These are phyloP conservation scores for Apamea anceps DNA, from an alignment of 2,888 invertebrate genomes.

Conservation along the genomic window DNA sequence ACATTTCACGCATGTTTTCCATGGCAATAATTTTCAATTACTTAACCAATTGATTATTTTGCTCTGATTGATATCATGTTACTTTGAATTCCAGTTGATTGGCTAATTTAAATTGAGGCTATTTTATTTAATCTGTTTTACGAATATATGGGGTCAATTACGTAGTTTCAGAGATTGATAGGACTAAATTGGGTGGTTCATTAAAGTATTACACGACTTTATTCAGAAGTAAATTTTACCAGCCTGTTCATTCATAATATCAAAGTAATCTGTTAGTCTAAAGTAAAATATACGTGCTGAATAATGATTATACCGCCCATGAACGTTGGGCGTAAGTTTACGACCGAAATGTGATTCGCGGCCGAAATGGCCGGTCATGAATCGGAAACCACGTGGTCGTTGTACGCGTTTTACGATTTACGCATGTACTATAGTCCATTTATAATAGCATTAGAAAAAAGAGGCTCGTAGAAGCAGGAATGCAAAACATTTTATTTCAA, in stretches of 20 bases:
- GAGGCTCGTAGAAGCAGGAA: too few relatives aligned
- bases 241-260: neutral
- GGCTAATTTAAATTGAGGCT: neutral
- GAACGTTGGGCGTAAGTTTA: neutral
- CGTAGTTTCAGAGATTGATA: neutral
- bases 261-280: neutral
- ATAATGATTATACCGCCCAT: neutral
- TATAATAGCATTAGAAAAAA: too few relatives aligned
- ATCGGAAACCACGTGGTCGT: conserved; percentile 1
- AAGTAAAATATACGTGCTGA: neutral
- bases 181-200: neutral
- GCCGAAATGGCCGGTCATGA: neutral
- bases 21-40: neutral
- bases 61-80: neutral
- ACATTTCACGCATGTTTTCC: neutral
- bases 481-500: too few relatives aligned
- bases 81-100: neutral
- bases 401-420: too few relatives aligned
- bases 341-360: neutral
- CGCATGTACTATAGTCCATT: too few relatives aligned
- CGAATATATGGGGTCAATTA: neutral
- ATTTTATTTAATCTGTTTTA: neutral
- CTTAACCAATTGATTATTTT: neutral
- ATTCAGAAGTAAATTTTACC: neutral
- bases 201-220: neutral